Conservation (phyloP, 1,140 invertebrate species). For the Drosophila ananassae region DNA sequence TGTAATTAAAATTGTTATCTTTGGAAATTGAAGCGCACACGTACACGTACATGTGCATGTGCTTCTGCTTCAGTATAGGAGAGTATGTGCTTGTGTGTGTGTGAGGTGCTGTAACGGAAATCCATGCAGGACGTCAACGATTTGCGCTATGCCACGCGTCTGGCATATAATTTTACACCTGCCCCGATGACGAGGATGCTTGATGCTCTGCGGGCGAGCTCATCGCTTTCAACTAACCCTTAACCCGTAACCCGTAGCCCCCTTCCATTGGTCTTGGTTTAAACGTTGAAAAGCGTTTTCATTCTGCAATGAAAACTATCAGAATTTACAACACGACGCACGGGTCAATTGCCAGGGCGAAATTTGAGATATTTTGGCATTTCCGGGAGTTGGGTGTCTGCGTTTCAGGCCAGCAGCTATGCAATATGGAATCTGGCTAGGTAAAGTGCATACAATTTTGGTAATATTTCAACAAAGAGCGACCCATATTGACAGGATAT, state of each 20-base stretch:
- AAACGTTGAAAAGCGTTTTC: conserved; percentile 44
- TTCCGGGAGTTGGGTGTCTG: conserved; percentile 26
- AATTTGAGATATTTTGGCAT: conserved; percentile 50
- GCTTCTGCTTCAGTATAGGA: neutral
- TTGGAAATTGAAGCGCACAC: conserved; percentile 49
- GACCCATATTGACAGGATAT: no score
- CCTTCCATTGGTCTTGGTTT: conserved; percentile 13
- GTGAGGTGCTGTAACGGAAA: conserved; percentile 41
- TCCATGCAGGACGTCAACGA: conserved; percentile 60
- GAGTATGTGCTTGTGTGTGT: neutral
- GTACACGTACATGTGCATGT: conserved; percentile 4
- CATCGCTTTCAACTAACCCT: conserved; percentile 24
- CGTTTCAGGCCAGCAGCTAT: conserved; percentile 9
- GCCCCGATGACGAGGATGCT: conserved; percentile 44
- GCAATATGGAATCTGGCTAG: conserved; percentile 14
- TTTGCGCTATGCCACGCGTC: conserved; percentile 57
- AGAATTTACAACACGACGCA: conserved; percentile 11
- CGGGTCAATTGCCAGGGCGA: conserved; percentile 51
- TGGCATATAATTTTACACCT: conserved; percentile 76
- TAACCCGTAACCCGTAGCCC: neutral
- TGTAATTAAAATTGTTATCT: conserved; percentile 74
- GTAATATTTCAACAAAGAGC: neutral
- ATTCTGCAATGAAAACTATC: conserved; percentile 10
- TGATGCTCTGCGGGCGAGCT: conserved; percentile 3
- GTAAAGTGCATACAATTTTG: neutral